These are phyloP conservation scores for Scolanthus callimorphus DNA, from an alignment of 92 coral and sea anemone species.

Conservation along the genomic window DNA sequence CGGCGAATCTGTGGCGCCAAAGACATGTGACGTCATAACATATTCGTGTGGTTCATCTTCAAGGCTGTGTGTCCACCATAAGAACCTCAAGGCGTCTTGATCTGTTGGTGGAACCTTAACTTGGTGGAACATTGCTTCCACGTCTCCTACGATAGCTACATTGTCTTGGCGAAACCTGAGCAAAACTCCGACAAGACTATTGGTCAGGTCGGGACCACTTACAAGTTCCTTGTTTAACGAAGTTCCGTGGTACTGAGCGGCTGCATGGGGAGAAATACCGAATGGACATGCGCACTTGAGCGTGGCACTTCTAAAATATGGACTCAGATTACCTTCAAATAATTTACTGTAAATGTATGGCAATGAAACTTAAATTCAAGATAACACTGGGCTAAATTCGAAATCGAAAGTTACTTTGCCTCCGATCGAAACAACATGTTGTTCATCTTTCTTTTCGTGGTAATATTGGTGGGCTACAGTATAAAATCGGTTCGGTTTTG, in stretches of 20 bases:
- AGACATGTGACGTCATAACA: conserved; percentile 16
- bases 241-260: conserved; percentile 5
- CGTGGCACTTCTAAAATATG: no score
- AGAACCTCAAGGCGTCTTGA: conserved; percentile 12
- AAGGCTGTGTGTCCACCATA: conserved; percentile 20
- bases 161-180: conserved; percentile 11
- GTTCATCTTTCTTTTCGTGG: no score
- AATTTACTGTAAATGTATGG: no score
- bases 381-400: no score
- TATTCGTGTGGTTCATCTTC: conserved; percentile 10
- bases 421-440: no score
- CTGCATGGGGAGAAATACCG: no score
- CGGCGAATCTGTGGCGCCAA: conserved; percentile 7
- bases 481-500: no score
- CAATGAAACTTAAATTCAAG: no score
- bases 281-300: no score
- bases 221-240: conserved; percentile 28
- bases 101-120: conserved; percentile 19
- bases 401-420: no score
- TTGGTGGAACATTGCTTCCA: conserved; percentile 23
- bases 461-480: no score
- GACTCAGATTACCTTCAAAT: no score
- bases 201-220: conserved; percentile 26
- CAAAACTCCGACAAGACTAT: conserved; percentile 11
- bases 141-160: conserved; percentile 26